A percentile compares a stretch with the other conserved stretches of the same genome.
These are phyloP conservation scores for Felis chaus DNA, from an alignment of 2,113 vertebrate species.

Conservation along the genomic window DNA sequence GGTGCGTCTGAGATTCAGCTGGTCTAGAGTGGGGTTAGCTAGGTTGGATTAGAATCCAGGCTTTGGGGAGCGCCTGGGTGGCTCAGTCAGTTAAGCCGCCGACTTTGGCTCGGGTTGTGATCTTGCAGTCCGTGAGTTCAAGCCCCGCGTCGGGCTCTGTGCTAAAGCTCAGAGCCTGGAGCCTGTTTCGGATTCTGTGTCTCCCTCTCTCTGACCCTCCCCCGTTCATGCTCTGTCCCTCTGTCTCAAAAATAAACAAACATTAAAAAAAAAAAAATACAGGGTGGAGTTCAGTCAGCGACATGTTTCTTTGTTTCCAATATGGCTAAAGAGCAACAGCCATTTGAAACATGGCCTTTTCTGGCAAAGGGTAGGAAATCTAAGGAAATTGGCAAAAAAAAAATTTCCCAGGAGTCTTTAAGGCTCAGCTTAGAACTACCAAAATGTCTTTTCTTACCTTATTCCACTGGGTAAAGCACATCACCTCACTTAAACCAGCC, in stretches of 20 bases:
- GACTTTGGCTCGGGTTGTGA: too few relatives aligned
- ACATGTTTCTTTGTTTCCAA: neutral
- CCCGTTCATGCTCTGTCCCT: too few relatives aligned
- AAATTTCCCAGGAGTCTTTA: neutral
- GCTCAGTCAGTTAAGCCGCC: too few relatives aligned
- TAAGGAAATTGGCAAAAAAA: neutral
- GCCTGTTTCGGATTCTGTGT: too few relatives aligned
- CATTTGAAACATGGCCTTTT: neutral
- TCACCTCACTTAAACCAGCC: neutral
- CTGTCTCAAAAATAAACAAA: too few relatives aligned
- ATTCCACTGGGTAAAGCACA: neutral
- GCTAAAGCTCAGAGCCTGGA: too few relatives aligned
- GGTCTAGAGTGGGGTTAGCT: neutral
- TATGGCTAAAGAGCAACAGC: neutral
- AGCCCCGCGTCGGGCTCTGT: too few relatives aligned
- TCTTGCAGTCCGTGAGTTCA: too few relatives aligned
- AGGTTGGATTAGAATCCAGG: neutral
- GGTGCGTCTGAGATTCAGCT: neutral
- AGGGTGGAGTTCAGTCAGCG: neutral
- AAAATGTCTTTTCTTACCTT: neutral
- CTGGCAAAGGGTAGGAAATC: neutral
- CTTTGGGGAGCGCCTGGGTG: neutral
- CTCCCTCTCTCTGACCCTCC: too few relatives aligned
- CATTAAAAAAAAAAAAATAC: neutral
- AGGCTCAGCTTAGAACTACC: neutral